A percentile compares a stretch with the other conserved stretches of the same genome.
These are phyloP conservation scores for Cacoxenus indagator DNA, from an alignment of 2,888 invertebrate species.

Conservation along the genomic window DNA sequence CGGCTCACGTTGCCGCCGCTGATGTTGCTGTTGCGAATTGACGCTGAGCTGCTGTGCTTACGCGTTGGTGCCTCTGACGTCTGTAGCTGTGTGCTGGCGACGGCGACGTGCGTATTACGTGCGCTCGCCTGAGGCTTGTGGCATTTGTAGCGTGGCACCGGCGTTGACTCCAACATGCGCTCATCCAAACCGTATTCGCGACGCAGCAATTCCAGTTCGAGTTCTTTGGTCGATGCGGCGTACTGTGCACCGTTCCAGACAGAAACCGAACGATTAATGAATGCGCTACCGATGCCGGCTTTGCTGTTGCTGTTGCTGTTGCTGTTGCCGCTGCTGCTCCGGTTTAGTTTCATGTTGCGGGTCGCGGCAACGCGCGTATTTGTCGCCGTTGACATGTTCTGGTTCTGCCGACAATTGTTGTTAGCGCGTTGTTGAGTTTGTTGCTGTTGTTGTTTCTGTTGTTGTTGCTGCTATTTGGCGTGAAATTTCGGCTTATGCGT, in stretches of 20 bases:
- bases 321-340: not conserved
- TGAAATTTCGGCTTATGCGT: too few species aligned
- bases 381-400: constrained; percentile 2
- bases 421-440: not conserved
- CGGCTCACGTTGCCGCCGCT: not conserved
- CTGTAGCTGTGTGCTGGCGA: not conserved
- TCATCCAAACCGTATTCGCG: constrained; percentile 61
- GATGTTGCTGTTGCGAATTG: too few species aligned
- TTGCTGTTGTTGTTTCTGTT: not conserved
- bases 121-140: constrained; percentile 59
- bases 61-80: not conserved
- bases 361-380: not conserved
- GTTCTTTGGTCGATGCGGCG: constrained; percentile 60
- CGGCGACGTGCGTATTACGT: constrained; percentile 53
- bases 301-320: constrained; percentile 19
- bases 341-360: constrained; percentile 8
- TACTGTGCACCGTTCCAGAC: constrained; percentile 66
- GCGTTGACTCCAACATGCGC: constrained; percentile 60
- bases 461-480: too few species aligned
- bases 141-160: constrained; percentile 60
- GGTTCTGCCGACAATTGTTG: too few species aligned
- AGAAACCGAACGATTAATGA: constrained; percentile 48
- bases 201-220: constrained; percentile 51
- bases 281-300: not conserved
- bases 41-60: not conserved